These are phyloP conservation scores for Asarcornis scutulata DNA, from an alignment of 2,113 vertebrate species.

Conservation along the genomic window DNA sequence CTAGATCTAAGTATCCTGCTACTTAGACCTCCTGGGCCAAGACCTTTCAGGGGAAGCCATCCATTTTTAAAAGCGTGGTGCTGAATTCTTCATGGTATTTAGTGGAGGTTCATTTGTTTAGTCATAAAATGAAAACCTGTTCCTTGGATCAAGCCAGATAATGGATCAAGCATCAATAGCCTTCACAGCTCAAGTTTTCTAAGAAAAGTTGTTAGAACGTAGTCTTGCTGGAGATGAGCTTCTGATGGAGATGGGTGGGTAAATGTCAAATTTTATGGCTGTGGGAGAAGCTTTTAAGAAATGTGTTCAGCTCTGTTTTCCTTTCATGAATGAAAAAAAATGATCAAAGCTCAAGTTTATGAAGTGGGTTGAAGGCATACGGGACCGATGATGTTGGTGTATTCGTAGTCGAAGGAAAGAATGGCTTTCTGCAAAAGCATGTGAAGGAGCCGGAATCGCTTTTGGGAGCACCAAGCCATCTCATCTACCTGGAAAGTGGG, in stretches of 20 bases:
- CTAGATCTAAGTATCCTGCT: too few species aligned
- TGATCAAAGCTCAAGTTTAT: not conserved
- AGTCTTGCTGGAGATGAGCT: not conserved
- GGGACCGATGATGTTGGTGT: not conserved
- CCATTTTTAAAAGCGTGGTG: not conserved
- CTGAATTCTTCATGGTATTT: not conserved
- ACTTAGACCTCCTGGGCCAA: not conserved
- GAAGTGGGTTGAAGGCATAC: not conserved
- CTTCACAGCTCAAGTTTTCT: not conserved
- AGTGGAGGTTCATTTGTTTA: not conserved
- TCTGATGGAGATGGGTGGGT: not conserved
- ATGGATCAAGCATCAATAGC: not conserved
- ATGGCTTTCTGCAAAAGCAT: not conserved
- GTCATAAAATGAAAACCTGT: not conserved
- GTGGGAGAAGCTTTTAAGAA: not conserved
- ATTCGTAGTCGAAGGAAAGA: not conserved
- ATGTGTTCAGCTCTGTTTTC: not conserved
- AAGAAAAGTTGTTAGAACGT: not conserved
- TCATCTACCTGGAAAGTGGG: not conserved
- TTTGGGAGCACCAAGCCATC: not conserved
- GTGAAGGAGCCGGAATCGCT: not conserved
- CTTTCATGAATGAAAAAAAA: not conserved
- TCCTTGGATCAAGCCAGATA: not conserved
- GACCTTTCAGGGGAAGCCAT: not conserved
- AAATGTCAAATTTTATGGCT: not conserved